Percentiles rank a stretch among this genome's conserved stretches.
Evolutionary conservation across 2,888 invertebrate species (phyloP).

Genomic region (Lordiphosa fenestrarum): DNA sequence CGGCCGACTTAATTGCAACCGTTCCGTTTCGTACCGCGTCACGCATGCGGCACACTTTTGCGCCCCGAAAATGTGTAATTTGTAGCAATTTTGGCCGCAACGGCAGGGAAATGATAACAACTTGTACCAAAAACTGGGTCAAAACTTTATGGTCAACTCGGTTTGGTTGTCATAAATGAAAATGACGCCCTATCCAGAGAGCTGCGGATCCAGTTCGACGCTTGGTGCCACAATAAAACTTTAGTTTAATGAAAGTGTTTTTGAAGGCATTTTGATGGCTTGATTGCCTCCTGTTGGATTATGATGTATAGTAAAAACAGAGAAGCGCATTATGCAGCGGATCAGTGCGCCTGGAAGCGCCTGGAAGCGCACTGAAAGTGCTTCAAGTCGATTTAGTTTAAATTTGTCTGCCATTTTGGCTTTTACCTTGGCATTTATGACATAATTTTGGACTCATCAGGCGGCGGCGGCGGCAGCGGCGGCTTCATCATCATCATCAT

Average conservation of each 20-base stretch:
- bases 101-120: constrained; percentile 27
- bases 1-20: constrained; percentile 67
- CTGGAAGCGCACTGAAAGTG: constrained; percentile 30
- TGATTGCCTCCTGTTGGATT: constrained; percentile 62
- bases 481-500: too few species aligned
- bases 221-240: constrained; percentile 68
- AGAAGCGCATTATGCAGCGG: constrained; percentile 17
- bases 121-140: constrained; percentile 57
- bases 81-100: constrained; percentile 63
- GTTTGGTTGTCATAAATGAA: constrained; percentile 53
- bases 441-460: constrained; percentile 54
- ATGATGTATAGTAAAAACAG: constrained; percentile 42
- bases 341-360: constrained; percentile 19
- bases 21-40: constrained; percentile 25
- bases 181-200: constrained; percentile 28
- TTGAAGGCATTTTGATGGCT: constrained; percentile 59
- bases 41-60: constrained; percentile 72
- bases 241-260: constrained; percentile 73
- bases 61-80: constrained; percentile 68
- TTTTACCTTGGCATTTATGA: constrained; percentile 69
- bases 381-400: constrained; percentile 24
- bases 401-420: constrained; percentile 17
- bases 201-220: background rate
- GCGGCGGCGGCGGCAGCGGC: background rate
- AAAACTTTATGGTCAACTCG: constrained; percentile 64